phyloP scores from a whole-genome alignment of 2,888 invertebrate species.

The Orthosia incerta region DNA sequence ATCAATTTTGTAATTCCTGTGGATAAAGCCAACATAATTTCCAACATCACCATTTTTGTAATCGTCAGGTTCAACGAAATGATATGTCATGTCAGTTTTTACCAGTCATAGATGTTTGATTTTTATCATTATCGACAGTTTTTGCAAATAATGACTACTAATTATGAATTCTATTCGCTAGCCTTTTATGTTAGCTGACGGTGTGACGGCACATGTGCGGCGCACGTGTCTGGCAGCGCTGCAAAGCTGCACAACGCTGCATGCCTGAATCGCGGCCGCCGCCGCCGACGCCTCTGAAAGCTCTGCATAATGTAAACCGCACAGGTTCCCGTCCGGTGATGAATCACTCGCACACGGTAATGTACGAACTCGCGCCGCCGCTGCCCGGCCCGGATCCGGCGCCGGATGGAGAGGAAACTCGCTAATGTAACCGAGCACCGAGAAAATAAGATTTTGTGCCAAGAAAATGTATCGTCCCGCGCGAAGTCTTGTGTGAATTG shows the following conservation, averaged over 20 bases:
- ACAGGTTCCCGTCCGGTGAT: slow-evolving; percentile 38
- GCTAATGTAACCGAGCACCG: slow-evolving; percentile 40
- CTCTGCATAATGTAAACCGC: slow-evolving; percentile 45
- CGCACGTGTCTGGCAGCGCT: slow-evolving; percentile 16
- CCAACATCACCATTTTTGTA: background rate
- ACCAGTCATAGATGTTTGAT: background rate
- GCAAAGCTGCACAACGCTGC: background rate
- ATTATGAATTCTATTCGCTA: background rate
- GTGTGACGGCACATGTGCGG: slow-evolving; percentile 1
- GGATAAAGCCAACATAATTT: background rate
- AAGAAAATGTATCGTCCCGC: slow-evolving; percentile 13
- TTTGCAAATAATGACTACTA: too few relatives aligned
- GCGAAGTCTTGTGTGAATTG: background rate
- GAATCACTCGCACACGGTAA: slow-evolving; percentile 51
- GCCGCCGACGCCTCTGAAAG: background rate
- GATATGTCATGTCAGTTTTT: background rate
- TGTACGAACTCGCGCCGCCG: slow-evolving; percentile 14
- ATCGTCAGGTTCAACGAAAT: too few relatives aligned
- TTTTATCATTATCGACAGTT: background rate
- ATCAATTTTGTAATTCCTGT: background rate
- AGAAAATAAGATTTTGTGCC: slow-evolving; percentile 31
- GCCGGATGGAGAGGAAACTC: slow-evolving; percentile 31
- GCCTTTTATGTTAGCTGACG: background rate
- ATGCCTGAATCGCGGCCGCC: background rate
- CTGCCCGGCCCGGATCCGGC: slow-evolving; percentile 1